These are phyloP conservation scores for Chrysolina haemoptera DNA, from an alignment of 2,888 invertebrate species.

Conservation along the genomic window DNA sequence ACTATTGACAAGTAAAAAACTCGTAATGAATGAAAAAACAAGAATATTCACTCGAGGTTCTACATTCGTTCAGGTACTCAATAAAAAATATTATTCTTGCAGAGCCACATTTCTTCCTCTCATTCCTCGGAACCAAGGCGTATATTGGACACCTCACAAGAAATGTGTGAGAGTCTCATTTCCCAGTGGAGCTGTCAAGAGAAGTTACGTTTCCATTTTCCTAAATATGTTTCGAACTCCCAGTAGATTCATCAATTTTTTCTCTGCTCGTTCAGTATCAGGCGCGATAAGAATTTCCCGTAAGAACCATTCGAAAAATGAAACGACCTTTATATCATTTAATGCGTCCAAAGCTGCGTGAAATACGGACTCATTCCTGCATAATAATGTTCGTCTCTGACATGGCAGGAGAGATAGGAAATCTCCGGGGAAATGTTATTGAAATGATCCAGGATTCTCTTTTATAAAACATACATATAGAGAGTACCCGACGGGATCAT, in stretches of 20 bases:
- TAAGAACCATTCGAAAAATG: neutral
- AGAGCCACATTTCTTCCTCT: too few species aligned
- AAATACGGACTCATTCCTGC: constrained; percentile 49
- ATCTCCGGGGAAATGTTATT: constrained; percentile 56
- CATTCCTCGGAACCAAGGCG: too few species aligned
- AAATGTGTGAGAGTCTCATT: too few species aligned
- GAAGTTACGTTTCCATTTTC: neutral
- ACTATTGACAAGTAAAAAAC: too few species aligned
- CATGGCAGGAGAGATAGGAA: constrained; percentile 51
- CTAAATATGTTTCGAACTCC: neutral
- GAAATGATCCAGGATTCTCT: constrained; percentile 54
- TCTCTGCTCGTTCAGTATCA: too few species aligned
- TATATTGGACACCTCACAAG: too few species aligned
- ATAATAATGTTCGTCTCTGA: constrained; percentile 52
- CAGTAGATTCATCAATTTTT: neutral
- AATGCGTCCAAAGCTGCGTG: constrained; percentile 36
- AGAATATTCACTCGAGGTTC: too few species aligned
- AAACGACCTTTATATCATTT: neutral
- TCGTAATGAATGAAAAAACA: too few species aligned
- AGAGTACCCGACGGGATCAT: constrained; percentile 52
- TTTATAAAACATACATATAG: constrained; percentile 50
- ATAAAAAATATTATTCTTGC: too few species aligned
- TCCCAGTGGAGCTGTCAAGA: neutral
- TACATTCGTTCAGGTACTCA: too few species aligned
- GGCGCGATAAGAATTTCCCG: neutral